Evolutionary conservation across 35 echinoderm and acorn worm species (phyloP).

Genomic region (Ophioderma brevispina): DNA sequence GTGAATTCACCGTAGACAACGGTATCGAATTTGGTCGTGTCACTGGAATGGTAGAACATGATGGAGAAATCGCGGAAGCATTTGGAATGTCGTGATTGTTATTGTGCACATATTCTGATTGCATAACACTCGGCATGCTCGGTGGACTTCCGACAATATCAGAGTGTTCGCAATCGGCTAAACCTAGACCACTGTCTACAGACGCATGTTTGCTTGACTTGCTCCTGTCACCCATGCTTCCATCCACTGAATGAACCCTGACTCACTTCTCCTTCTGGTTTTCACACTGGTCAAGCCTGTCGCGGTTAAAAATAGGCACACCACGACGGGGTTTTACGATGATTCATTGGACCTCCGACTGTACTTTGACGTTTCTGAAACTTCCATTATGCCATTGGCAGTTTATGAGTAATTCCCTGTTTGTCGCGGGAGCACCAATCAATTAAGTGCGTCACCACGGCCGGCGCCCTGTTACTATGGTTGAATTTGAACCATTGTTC

Average conservation of each 20-base stretch:
- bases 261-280: not conserved
- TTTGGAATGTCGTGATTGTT: not conserved
- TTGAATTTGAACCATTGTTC: too few species aligned
- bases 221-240: not conserved
- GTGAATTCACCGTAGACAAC: not conserved
- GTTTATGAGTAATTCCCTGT: not conserved
- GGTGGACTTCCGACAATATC: not conserved
- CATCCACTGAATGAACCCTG: not conserved
- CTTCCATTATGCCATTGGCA: not conserved
- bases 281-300: not conserved
- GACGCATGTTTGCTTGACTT: conserved; percentile 1
- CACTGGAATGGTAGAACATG: too few species aligned
- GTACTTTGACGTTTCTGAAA: not conserved
- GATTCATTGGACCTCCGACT: not conserved
- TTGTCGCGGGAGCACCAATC: not conserved
- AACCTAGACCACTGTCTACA: conserved; percentile 23
- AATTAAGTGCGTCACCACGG: too few species aligned
- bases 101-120: not conserved
- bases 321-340: conserved; percentile 2
- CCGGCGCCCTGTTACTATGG: too few species aligned
- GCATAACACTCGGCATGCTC: not conserved
- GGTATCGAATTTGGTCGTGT: not conserved
- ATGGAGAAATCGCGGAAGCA: not conserved
- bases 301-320: not conserved
- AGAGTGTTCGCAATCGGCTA: not conserved